Percentiles rank a stretch among this genome's conserved stretches.
Conservation (phyloP, 2,113 vertebrate species). For the Phyllostomus discolor region DNA sequence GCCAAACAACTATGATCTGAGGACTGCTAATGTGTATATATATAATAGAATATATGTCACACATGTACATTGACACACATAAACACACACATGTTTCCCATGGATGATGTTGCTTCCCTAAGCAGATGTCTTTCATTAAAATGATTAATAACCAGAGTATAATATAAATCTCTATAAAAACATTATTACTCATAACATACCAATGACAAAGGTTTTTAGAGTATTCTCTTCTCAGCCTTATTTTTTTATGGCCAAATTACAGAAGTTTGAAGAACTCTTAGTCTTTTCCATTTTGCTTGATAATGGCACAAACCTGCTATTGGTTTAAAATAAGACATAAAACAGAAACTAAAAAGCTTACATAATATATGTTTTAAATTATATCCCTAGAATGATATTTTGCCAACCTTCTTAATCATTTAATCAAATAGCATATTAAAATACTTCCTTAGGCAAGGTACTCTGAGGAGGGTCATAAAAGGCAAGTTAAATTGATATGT, state of each 20-base stretch:
- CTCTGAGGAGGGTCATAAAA: neutral
- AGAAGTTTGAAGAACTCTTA: neutral
- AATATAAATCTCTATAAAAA: conserved; percentile 11
- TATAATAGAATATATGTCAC: neutral
- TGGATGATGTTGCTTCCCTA: neutral
- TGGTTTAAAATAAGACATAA: neutral
- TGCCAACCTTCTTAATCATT: neutral
- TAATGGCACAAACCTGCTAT: neutral
- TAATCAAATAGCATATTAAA: neutral
- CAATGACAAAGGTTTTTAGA: neutral
- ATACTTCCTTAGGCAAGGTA: neutral
- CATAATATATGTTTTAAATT: neutral
- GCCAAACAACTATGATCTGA: neutral
- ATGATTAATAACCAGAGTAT: neutral
- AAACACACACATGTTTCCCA: neutral
- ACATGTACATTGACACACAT: neutral
- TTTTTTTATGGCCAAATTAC: conserved; percentile 21
- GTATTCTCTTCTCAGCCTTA: neutral
- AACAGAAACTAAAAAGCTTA: neutral
- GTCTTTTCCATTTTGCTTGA: conserved; percentile 24
- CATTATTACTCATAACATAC: neutral
- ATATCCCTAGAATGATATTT: neutral
- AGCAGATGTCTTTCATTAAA: neutral
- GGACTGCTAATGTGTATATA: neutral
- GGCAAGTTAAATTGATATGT: neutral